These are phyloP conservation scores for Microcebus ravelobensis DNA, from an alignment of 2,113 vertebrate genomes.

Conservation along the genomic window DNA sequence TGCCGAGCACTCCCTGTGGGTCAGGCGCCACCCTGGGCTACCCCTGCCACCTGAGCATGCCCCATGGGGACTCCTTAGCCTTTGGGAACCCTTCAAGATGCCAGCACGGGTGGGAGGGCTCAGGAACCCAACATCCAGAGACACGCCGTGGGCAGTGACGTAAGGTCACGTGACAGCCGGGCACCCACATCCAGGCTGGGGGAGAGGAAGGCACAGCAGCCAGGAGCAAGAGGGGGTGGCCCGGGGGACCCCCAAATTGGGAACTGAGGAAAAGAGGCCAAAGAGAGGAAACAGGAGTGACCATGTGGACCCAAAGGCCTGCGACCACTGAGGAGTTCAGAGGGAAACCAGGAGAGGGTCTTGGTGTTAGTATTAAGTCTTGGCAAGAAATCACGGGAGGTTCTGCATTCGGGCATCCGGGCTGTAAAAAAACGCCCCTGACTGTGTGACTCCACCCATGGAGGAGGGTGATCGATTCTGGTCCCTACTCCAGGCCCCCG, in stretches of 20 bases:
- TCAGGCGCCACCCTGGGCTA: rapidly evolving
- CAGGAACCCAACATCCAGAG: rapidly evolving
- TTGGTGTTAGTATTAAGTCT: neutral
- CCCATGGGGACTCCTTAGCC: rapidly evolving
- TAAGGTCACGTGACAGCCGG: rapidly evolving
- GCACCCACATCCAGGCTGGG: neutral
- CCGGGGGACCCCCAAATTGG: neutral
- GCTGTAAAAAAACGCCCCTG: neutral
- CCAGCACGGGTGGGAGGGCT: rapidly evolving
- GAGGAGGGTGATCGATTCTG: rapidly evolving
- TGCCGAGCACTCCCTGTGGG: rapidly evolving
- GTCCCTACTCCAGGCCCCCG: neutral
- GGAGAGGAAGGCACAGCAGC: neutral
- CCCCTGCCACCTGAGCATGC: rapidly evolving
- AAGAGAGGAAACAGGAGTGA: neutral
- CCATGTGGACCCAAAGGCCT: neutral
- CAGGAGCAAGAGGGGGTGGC: neutral
- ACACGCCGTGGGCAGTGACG: rapidly evolving
- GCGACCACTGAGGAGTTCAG: neutral
- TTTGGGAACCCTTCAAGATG: neutral
- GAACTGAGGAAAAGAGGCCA: neutral
- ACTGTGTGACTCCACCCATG: rapidly evolving
- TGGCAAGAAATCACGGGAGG: neutral
- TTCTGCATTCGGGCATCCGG: neutral
- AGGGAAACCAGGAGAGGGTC: neutral